A percentile compares a stretch with the other conserved stretches of the same genome.
These are phyloP conservation scores for Papilio helenus DNA, from an alignment of 1,140 invertebrate species.

Conservation along the genomic window DNA sequence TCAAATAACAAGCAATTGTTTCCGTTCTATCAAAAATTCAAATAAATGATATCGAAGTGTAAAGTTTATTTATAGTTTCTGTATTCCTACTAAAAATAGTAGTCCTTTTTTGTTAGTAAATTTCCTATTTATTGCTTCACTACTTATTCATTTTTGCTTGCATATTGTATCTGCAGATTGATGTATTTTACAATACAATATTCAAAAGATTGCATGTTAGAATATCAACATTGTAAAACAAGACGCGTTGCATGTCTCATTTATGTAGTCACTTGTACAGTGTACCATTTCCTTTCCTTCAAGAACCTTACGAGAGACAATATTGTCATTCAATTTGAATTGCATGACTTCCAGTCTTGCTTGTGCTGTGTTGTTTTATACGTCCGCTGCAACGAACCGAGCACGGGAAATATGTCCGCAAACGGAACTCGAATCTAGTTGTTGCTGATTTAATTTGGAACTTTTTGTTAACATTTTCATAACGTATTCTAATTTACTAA, in stretches of 20 bases:
- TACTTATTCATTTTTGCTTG: too few species aligned
- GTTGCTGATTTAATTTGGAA: constrained; percentile 23
- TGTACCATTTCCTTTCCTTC: constrained; percentile 33
- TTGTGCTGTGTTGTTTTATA: constrained; percentile 34
- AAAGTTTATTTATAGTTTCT: too few species aligned
- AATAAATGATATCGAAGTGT: too few species aligned
- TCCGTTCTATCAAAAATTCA: too few species aligned
- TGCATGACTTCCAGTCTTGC: constrained; percentile 37
- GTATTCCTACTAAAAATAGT: too few species aligned
- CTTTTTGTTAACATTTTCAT: constrained; percentile 23
- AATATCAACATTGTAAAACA: constrained; percentile 5
- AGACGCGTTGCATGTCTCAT: constrained; percentile 31
- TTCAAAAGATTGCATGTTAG: constrained; percentile 19
- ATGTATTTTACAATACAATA: background rate
- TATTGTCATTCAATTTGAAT: constrained; percentile 40
- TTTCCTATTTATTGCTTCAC: too few species aligned
- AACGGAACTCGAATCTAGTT: constrained; percentile 19
- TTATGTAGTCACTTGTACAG: constrained; percentile 36
- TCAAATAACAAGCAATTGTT: background rate
- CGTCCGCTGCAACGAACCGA: constrained; percentile 11
- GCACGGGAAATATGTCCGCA: constrained; percentile 21
- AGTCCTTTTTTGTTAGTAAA: background rate
- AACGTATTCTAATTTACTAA: constrained; percentile 9
- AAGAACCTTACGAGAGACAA: constrained; percentile 38
- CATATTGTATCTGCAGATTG: background rate